Conservation (phyloP, 2,113 vertebrate genomes). For the Mesocricetus auratus region DNA sequence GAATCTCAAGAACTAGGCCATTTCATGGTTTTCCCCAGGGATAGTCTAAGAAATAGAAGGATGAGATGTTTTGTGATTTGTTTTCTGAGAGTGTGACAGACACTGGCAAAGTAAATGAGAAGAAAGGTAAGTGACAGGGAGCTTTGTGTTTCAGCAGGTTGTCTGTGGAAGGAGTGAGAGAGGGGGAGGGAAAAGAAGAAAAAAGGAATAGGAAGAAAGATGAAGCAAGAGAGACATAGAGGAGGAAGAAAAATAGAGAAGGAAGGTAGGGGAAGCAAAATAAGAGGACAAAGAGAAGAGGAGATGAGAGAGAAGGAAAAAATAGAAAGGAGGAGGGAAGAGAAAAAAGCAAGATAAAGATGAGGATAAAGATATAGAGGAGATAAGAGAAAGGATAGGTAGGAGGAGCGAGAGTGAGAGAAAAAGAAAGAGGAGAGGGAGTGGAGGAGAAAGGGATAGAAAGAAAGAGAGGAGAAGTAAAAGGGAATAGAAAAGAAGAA, state of each 20-base stretch:
- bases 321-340: background rate
- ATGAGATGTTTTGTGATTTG: slow-evolving; percentile 78
- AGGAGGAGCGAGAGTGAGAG: background rate
- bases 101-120: slow-evolving; percentile 69
- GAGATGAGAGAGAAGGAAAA: background rate
- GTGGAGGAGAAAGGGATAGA: background rate
- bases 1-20: slow-evolving; percentile 69
- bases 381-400: background rate
- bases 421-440: background rate
- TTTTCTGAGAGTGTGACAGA: slow-evolving; percentile 66
- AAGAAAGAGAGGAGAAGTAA: background rate
- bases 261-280: background rate
- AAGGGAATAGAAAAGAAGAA: background rate
- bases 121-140: slow-evolving; percentile 76
- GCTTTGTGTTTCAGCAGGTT: slow-evolving; percentile 66
- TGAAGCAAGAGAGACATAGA: background rate
- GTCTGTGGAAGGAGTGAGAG: background rate
- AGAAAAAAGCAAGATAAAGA: background rate
- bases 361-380: background rate
- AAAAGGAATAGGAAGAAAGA: background rate
- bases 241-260: background rate
- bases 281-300: background rate
- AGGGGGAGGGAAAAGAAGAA: background rate
- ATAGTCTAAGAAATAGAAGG: slow-evolving; percentile 68
- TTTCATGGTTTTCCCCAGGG: slow-evolving; percentile 71